Conservation (phyloP, 1,140 invertebrate species). For the Lethrus apterus region DNA sequence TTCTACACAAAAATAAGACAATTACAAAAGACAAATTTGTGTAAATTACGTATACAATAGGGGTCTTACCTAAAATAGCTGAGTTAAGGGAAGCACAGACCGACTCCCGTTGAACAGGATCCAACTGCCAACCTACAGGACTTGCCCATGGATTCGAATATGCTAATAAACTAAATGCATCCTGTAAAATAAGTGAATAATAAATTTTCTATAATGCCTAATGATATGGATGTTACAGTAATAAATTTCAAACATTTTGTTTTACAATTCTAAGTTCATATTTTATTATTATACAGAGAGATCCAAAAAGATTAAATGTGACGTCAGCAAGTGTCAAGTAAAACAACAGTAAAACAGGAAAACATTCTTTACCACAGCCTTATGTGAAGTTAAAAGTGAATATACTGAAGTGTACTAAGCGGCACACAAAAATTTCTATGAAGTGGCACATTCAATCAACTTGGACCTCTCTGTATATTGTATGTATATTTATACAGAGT, state of each 20-base stretch:
- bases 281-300: slow-evolving; percentile 4
- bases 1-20: slow-evolving; percentile 53
- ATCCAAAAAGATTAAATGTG: too few species aligned
- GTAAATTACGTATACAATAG: not conserved
- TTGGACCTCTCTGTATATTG: too few species aligned
- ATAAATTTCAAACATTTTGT: not conserved
- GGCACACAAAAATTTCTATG: too few species aligned
- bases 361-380: too few species aligned
- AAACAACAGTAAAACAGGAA: too few species aligned
- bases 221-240: not conserved
- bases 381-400: too few species aligned
- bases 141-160: slow-evolving; percentile 97
- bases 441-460: too few species aligned
- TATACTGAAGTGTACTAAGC: too few species aligned
- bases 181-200: slow-evolving; percentile 62
- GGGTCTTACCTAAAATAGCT: slow-evolving; percentile 78
- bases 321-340: not conserved
- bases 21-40: not conserved
- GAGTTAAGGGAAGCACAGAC: slow-evolving; percentile 94
- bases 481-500: too few species aligned
- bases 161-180: slow-evolving; percentile 95
- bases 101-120: slow-evolving; percentile 85
- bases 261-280: too few species aligned
- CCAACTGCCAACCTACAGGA: slow-evolving; percentile 90
- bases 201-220: not conserved